A percentile compares a stretch with the other conserved stretches of the same genome.
Conservation (phyloP, 37 sponge, comb jelly and placozoan genomes). For the Tethya wilhelma region DNA sequence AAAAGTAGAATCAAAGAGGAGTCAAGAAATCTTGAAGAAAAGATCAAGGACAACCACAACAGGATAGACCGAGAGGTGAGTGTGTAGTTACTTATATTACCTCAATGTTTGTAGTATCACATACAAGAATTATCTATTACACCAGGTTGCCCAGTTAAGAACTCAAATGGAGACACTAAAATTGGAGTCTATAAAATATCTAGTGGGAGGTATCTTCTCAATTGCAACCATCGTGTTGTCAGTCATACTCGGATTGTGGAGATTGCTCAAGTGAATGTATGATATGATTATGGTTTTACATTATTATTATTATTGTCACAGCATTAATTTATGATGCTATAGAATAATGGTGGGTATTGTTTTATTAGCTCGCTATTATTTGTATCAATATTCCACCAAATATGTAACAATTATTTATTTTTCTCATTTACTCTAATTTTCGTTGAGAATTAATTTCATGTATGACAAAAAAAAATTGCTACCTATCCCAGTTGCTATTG, state of each 20-base stretch:
- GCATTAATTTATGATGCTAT: too few species aligned
- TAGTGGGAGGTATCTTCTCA: constrained; percentile 71
- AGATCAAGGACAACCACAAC: constrained; percentile 78
- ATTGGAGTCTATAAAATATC: constrained; percentile 80
- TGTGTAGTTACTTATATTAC: not conserved
- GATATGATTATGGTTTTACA: too few species aligned
- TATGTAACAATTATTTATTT: too few species aligned
- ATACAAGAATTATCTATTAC: not conserved
- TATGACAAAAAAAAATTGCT: too few species aligned
- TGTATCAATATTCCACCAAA: too few species aligned
- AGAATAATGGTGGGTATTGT: too few species aligned
- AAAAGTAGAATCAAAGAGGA: constrained; percentile 78
- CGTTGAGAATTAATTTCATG: too few species aligned
- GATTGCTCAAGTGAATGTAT: constrained; percentile 69
- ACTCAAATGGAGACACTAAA: constrained; percentile 84
- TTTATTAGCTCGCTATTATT: too few species aligned
- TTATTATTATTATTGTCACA: too few species aligned
- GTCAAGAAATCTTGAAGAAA: constrained; percentile 55
- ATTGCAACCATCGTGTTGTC: constrained; percentile 70
- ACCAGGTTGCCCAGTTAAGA: constrained; percentile 72
- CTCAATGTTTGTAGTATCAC: not conserved
- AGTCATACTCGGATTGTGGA: constrained; percentile 72
- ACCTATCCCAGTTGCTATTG: too few species aligned
- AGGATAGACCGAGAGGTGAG: constrained; percentile 69
- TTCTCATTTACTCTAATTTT: too few species aligned